Evolutionary conservation across 2,797 vertebrate species (phyloP).

Genomic region (Saxicola maurus): DNA sequence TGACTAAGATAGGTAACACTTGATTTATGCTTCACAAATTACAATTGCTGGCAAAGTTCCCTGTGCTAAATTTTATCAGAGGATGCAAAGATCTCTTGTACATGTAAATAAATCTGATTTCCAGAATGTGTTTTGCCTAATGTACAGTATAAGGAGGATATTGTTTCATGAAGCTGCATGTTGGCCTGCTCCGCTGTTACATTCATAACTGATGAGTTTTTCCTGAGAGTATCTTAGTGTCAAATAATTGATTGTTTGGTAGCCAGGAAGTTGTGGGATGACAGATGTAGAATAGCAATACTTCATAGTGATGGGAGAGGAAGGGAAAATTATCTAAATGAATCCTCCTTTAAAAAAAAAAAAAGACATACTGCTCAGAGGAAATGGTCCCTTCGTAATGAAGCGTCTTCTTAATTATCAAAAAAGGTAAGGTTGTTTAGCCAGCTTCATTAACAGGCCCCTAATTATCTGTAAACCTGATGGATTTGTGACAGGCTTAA

Average conservation of each 20-base stretch:
- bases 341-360: constrained; percentile 73
- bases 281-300: constrained; percentile 80
- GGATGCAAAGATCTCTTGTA: constrained; percentile 44
- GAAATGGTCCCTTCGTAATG: constrained; percentile 83
- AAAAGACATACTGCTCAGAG: constrained; percentile 74
- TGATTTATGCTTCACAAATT: constrained; percentile 22
- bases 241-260: constrained; percentile 85
- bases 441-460: constrained; percentile 94
- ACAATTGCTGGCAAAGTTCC: constrained; percentile 42
- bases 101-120: constrained; percentile 67
- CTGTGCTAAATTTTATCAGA: constrained; percentile 56
- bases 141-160: constrained; percentile 58
- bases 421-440: constrained; percentile 89
- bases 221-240: constrained; percentile 79
- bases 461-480: constrained; percentile 99
- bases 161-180: constrained; percentile 57
- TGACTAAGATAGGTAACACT: constrained; percentile 40
- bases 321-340: constrained; percentile 83
- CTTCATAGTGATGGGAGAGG: constrained; percentile 81
- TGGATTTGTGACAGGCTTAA: constrained; percentile 98
- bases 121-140: constrained; percentile 63
- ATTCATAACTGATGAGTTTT: constrained; percentile 80
- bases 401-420: constrained; percentile 94
- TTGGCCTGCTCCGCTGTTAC: constrained; percentile 65
- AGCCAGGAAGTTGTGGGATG: constrained; percentile 81